Evolutionary conservation across 2,113 vertebrate species (phyloP).

Genomic region (Platycercus adscitus): DNA sequence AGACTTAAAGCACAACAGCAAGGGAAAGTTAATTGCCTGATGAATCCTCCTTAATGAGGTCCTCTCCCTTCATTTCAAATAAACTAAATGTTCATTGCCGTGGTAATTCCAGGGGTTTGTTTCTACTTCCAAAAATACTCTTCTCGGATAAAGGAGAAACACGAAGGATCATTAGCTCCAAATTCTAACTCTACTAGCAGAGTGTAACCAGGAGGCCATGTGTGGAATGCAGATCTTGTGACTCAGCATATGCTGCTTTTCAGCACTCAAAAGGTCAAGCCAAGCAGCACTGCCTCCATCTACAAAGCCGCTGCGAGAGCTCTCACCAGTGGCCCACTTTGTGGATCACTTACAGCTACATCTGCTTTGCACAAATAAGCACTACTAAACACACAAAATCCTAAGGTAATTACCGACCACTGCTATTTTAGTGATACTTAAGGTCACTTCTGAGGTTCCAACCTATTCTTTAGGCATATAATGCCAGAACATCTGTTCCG

Average conservation of each 20-base stretch:
- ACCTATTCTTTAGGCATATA: constrained; percentile 12
- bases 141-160: not conserved
- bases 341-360: not conserved
- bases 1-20: not conserved
- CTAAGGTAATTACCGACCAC: not conserved
- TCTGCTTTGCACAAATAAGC: not conserved
- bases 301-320: not conserved
- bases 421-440: not conserved
- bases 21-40: not conserved
- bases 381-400: not conserved
- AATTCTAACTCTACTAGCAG: constrained; percentile 31
- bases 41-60: not conserved
- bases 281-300: not conserved
- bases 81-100: not conserved
- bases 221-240: constrained; percentile 58
- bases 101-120: not conserved
- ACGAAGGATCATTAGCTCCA: constrained; percentile 3
- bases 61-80: not conserved
- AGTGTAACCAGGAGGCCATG: constrained; percentile 40
- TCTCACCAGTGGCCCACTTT: not conserved
- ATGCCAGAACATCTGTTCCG: not conserved
- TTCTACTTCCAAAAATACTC: not conserved
- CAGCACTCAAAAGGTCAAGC: constrained; percentile 47
- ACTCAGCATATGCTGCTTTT: constrained; percentile 53
- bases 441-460: not conserved